phyloP scores from a whole-genome alignment of 2,888 invertebrate species.

The Sipunculus nudus region DNA sequence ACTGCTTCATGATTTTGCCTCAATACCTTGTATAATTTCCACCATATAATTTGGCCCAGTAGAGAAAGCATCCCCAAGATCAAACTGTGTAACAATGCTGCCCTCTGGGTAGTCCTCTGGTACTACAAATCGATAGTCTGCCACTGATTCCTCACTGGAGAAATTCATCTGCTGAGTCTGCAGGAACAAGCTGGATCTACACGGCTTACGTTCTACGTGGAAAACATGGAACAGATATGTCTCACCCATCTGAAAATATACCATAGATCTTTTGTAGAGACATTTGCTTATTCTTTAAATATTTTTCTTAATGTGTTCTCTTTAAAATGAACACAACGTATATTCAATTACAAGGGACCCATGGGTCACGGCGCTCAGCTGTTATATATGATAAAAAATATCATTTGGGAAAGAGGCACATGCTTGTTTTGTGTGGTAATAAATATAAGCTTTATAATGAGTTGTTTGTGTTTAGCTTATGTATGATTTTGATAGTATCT shows the following conservation, averaged over 20 bases:
- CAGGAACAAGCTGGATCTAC: slow-evolving; percentile 47
- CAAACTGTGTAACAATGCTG: slow-evolving; percentile 41
- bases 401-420: too few species aligned
- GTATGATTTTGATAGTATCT: too few species aligned
- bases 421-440: too few species aligned
- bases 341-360: too few species aligned
- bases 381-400: too few species aligned
- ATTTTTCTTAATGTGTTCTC: too few species aligned
- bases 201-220: slow-evolving; percentile 47
- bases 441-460: too few species aligned
- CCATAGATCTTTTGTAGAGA: background rate
- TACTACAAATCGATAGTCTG: slow-evolving; percentile 44
- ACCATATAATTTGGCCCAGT: slow-evolving; percentile 40
- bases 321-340: too few species aligned
- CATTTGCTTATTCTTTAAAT: background rate
- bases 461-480: too few species aligned
- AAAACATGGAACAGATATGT: slow-evolving; percentile 47
- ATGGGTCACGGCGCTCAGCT: too few species aligned
- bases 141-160: slow-evolving; percentile 38
- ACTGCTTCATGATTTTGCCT: too few species aligned
- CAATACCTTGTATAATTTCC: too few species aligned
- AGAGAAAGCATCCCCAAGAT: slow-evolving; percentile 45
- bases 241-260: slow-evolving; percentile 26
- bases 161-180: slow-evolving; percentile 42
- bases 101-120: slow-evolving; percentile 46